Conservation (phyloP, 64 coral and sea anemone species). For the Dendrophyllia cribrosa region DNA sequence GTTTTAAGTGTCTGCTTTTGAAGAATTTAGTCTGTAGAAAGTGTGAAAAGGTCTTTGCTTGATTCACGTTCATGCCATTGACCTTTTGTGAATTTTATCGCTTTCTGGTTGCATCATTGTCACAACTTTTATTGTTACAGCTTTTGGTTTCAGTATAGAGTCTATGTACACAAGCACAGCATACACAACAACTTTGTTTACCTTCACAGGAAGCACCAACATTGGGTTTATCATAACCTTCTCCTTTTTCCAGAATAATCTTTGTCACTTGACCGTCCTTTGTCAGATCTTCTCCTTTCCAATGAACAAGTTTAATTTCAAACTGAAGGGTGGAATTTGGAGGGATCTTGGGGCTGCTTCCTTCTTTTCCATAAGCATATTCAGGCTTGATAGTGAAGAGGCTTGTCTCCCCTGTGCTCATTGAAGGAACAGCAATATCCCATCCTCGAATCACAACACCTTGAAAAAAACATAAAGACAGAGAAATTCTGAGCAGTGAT, state of each 20-base stretch:
- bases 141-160: too few relatives aligned
- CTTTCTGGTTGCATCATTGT: too few relatives aligned
- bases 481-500: background rate
- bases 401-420: constrained; percentile 42
- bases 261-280: constrained; percentile 68
- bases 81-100: too few relatives aligned
- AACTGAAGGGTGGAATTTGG: constrained; percentile 63
- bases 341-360: constrained; percentile 48
- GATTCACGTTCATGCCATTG: too few relatives aligned
- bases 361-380: constrained; percentile 61
- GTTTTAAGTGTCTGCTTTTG: too few relatives aligned
- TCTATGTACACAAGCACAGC: too few relatives aligned
- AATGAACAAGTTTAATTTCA: constrained; percentile 35
- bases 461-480: background rate
- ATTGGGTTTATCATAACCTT: constrained; percentile 61
- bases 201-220: constrained; percentile 60
- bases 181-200: background rate
- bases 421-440: constrained; percentile 60
- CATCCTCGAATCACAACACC: constrained; percentile 69
- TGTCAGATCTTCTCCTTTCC: constrained; percentile 69
- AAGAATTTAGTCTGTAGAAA: too few relatives aligned
- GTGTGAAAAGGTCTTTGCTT: too few relatives aligned
- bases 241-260: constrained; percentile 46
- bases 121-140: too few relatives aligned
- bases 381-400: constrained; percentile 39